A percentile compares a stretch with the other conserved stretches of the same genome.
Conservation (phyloP, 2,797 vertebrate species). For the Pogoniulus pusillus region DNA sequence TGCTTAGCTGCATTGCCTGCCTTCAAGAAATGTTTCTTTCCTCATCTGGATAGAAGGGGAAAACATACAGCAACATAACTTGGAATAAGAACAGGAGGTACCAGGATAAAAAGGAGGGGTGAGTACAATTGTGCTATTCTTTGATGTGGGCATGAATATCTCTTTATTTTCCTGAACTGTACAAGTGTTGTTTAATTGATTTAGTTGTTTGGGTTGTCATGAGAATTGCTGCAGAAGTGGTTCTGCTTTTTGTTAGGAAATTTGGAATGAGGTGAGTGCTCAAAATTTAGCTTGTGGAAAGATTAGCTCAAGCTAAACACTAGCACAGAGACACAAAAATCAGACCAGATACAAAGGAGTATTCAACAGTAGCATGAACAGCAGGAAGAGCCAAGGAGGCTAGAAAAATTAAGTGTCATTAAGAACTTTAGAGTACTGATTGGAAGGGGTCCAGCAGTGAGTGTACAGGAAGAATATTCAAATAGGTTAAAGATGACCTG, state of each 20-base stretch:
- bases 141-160: background rate
- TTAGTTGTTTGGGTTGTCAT: slow-evolving; percentile 26
- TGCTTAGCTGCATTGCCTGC: background rate
- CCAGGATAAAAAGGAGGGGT: background rate
- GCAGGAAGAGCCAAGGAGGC: background rate
- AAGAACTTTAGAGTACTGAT: background rate
- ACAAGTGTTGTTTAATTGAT: background rate
- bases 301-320: background rate
- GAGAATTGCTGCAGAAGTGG: background rate
- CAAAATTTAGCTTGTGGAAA: slow-evolving; percentile 25
- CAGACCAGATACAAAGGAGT: background rate
- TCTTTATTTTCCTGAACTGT: slow-evolving; percentile 14
- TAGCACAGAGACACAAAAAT: background rate
- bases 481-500: background rate
- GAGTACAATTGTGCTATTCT: background rate
- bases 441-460: slow-evolving; percentile 4
- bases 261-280: background rate
- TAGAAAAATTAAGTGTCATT: background rate
- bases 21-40: background rate
- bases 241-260: slow-evolving; percentile 14
- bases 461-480: background rate
- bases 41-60: background rate
- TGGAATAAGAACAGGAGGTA: background rate
- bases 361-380: slow-evolving; percentile 4
- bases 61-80: background rate